A percentile compares a stretch with the other conserved stretches of the same genome.
Conservation (phyloP, 2,888 invertebrate genomes). For the Deilephila porcellus region DNA sequence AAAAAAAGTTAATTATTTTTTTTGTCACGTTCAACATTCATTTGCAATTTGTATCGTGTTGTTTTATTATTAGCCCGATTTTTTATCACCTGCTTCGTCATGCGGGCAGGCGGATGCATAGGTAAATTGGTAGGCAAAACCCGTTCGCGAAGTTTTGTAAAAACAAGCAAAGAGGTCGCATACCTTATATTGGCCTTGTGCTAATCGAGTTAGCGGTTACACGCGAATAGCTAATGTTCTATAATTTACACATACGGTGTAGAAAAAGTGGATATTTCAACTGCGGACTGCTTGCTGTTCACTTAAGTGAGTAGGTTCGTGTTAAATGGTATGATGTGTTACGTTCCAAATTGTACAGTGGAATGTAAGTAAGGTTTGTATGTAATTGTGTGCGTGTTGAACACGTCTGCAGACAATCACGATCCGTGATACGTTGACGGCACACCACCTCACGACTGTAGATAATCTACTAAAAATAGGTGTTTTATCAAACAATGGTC, state of each 20-base stretch:
- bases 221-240: slow-evolving; percentile 69
- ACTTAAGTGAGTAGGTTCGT: slow-evolving; percentile 39
- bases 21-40: slow-evolving; percentile 49
- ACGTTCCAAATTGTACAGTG: slow-evolving; percentile 45
- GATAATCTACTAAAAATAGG: slow-evolving; percentile 68
- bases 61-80: slow-evolving; percentile 49
- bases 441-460: slow-evolving; percentile 49
- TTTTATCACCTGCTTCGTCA: slow-evolving; percentile 52
- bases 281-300: slow-evolving; percentile 45
- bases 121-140: slow-evolving; percentile 62
- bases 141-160: slow-evolving; percentile 59
- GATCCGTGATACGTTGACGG: slow-evolving; percentile 48
- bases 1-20: slow-evolving; percentile 58
- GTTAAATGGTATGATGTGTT: slow-evolving; percentile 36
- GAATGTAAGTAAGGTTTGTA: not conserved
- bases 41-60: slow-evolving; percentile 51
- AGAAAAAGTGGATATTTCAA: slow-evolving; percentile 56
- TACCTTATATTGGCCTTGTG: slow-evolving; percentile 78
- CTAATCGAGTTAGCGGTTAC: slow-evolving; percentile 77
- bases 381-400: slow-evolving; percentile 49
- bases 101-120: slow-evolving; percentile 61
- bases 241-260: slow-evolving; percentile 67
- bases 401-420: slow-evolving; percentile 52
- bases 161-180: slow-evolving; percentile 78
- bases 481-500: slow-evolving; percentile 66